A percentile compares a stretch with the other conserved stretches of the same genome.
Evolutionary conservation across 2,797 vertebrate genomes (phyloP).

Genomic region (Echiichthys vipera): DNA sequence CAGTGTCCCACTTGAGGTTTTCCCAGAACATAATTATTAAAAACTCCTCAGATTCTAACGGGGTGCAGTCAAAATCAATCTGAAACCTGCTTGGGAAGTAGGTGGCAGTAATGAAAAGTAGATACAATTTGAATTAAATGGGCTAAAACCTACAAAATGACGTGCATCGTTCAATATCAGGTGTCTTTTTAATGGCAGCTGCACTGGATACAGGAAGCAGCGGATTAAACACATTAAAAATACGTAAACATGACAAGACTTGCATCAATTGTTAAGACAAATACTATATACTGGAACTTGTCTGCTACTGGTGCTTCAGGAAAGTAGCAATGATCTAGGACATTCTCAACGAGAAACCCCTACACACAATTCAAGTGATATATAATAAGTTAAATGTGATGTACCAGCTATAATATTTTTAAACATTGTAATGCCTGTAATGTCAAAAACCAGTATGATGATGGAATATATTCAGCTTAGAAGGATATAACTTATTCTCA

Average conservation of each 20-base stretch:
- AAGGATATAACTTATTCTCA: slow-evolving; percentile 8
- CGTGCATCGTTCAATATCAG: neutral
- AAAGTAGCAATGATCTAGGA: neutral
- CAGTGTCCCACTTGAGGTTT: neutral
- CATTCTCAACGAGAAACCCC: neutral
- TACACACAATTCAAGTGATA: neutral
- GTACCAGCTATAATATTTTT: too few relatives aligned
- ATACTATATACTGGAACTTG: too few relatives aligned
- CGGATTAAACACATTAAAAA: neutral
- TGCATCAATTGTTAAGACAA: neutral
- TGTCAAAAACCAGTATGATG: neutral
- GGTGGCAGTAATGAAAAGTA: neutral
- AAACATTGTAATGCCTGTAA: neutral
- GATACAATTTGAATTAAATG: neutral
- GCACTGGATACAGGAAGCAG: neutral
- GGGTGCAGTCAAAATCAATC: neutral
- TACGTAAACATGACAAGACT: neutral
- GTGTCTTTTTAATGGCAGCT: neutral
- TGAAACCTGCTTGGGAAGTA: neutral
- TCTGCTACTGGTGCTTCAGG: too few relatives aligned
- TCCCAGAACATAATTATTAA: neutral
- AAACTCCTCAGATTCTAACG: neutral
- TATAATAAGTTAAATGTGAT: neutral
- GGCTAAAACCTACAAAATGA: neutral
- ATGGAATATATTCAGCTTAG: slow-evolving; percentile 1